Base-by-base conservation (phyloP, 2,888 invertebrate species). In the Slavum lentiscoides region DNA sequence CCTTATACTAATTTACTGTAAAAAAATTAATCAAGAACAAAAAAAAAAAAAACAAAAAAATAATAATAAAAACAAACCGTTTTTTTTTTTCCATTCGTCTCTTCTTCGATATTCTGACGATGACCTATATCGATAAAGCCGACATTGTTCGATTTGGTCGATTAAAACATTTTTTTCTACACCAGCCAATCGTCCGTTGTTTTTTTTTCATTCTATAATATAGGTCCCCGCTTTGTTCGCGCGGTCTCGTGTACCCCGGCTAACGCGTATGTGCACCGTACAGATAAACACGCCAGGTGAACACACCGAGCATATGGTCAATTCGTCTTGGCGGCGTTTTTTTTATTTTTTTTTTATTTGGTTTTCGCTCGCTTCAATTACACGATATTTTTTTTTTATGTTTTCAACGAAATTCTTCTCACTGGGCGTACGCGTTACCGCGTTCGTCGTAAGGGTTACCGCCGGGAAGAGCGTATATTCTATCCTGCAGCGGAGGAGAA, bases 321-420 rank as follows among this genome's bases (percentile, higher is more conserved):
- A 80, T 80, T 80, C 80, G 80, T 80, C 72, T 80, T 80, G 70
- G 80, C 19, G 19, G 70, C 53, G 69, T 53, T 72, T 58, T 72
- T 67, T 73, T 43, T n/a, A 55, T 23, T 53, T n/a, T 69, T n/a
- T 55, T 55, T 68, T 53, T 53, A 13, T 30, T 30, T 17, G 13
- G 49, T 23, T 59, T 74, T 74, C 9, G 53, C 74, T 30, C 53
- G n/a, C 39, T 55, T 66, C 74, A 17, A 55, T 70, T 64, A 77
- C 55, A 9, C 43, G 43, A 4, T 5, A 19, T 39, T 58, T 58
- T 13, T 58, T 13, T 11, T 49, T 43, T 75, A 75, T 58, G 15
- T 67, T 55, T 9, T 9, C 7, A 43, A 9, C 9, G 7, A 43
- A 21, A 39, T 23, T 19, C 19, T 75, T 13, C 23, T 8, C 21